Base-by-base conservation (phyloP, 1,140 invertebrate species). In the Hyles euphorbiae region DNA sequence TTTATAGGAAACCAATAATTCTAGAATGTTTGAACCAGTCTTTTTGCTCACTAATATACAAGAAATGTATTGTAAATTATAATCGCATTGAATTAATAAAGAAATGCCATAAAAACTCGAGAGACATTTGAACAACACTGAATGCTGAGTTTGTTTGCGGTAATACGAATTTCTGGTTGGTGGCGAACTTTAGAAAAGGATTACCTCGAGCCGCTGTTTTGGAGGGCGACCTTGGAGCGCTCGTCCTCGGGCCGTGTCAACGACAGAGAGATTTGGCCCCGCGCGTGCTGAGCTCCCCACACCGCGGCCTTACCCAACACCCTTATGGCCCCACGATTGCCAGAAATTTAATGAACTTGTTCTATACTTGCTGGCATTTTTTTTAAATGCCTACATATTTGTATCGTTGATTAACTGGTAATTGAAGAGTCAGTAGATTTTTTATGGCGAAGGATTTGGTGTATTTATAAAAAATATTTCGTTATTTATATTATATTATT, bases 171-270 rank as follows among this genome's bases (percentile, higher is more conserved):
- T 40, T 40, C 36, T 40, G 36, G 36, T 40, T 40, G 36, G 46
- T 32, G 11, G 22, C 55, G 22, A 67, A 63, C 34, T 58, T 58
- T 43, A 43, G 50, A 12, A 56, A 57, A 57, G 51, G 47, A 47
- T 56, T 61, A 58, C 8, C 36, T 53, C 60, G 61, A 54, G 47
- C 45, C 53, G 53, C 51, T 59, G 68, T 67, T 80, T 81, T 78
- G 58, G 81, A 72, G 53, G 50, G 67, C 70, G 79, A 87, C 84
- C 84, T 87, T 85, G 84, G 63, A 63, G 59, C 59, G 60, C n/a
- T 63, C 66, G 79, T 83, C 83, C 82, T 83, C 79, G 75, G 60
- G 70, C 70, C 49, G 74, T 78, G 83, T 85, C 83, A 87, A 79
- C 74, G 82, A 80, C 84, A 78, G 84, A 67, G 60, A 60, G 57